Conservation (phyloP, 2,888 invertebrate genomes). For the Drosophila mettleri region DNA sequence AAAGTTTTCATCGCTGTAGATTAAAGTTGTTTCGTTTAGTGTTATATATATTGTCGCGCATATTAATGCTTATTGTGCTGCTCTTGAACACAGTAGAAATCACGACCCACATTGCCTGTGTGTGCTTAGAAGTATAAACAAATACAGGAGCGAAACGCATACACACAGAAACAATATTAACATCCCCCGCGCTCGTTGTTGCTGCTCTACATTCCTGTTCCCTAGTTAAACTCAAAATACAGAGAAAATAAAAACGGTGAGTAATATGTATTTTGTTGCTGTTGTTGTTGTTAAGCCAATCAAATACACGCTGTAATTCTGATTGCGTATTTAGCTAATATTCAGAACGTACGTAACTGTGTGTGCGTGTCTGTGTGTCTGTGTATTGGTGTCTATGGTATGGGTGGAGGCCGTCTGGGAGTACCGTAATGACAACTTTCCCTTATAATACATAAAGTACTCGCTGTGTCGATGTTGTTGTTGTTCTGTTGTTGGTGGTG, state of each 20-base stretch:
- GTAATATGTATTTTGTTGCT: conserved; percentile 58
- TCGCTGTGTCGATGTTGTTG: conserved; percentile 14
- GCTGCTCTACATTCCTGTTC: conserved; percentile 45
- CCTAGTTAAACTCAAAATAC: conserved; percentile 45
- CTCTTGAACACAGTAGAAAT: conserved; percentile 6
- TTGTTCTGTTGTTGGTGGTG: too few species aligned
- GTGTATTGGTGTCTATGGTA: not conserved
- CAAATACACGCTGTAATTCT: conserved; percentile 34
- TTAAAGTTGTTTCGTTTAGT: conserved; percentile 11
- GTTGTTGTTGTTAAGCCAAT: conserved; percentile 59
- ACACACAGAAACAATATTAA: conserved; percentile 21
- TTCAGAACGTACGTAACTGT: conserved; percentile 3
- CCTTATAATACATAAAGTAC: conserved; percentile 42
- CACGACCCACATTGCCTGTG: conserved; percentile 29
- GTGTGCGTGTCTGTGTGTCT: not conserved
- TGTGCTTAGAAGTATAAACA: conserved; percentile 45
- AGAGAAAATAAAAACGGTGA: conserved; percentile 65
- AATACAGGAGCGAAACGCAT: conserved; percentile 32
- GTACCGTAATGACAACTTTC: conserved; percentile 49
- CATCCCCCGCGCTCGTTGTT: conserved; percentile 42
- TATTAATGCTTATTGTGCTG: conserved; percentile 34
- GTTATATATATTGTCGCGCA: conserved; percentile 12
- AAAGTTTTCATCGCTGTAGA: conserved; percentile 17
- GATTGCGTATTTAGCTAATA: conserved; percentile 31
- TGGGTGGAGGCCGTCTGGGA: conserved; percentile 1